Percentiles rank a stretch among this genome's conserved stretches.
phyloP scores from a whole-genome alignment of 2,113 vertebrate species.

The Excalfactoria chinensis region DNA sequence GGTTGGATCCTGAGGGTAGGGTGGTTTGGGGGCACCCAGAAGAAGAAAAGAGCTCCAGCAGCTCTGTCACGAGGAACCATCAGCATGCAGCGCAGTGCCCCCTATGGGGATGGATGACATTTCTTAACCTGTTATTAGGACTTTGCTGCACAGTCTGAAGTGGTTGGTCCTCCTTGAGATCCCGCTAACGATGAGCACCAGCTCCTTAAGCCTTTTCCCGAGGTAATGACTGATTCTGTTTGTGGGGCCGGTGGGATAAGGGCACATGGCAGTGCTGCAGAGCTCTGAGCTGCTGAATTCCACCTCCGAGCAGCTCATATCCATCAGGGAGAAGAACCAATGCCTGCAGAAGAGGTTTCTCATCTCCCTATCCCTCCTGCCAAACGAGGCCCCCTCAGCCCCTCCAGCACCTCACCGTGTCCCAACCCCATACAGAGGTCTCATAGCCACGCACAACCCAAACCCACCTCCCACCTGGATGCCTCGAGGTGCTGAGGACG shows the following conservation, averaged over 20 bases:
- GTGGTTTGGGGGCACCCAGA: no score
- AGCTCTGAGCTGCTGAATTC: not conserved
- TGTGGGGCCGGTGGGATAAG: not conserved
- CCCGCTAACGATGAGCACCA: no score
- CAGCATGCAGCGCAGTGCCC: no score
- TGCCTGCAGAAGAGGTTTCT: rapidly evolving
- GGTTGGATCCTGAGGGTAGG: no score
- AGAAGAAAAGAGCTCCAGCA: no score
- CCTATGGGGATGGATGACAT: no score
- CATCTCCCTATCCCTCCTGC: not conserved
- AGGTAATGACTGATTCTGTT: no score
- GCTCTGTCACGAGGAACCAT: no score
- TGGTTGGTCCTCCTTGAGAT: no score
- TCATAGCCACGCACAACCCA: not conserved
- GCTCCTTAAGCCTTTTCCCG: no score
- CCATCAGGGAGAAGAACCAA: not conserved
- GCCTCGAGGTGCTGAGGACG: not conserved
- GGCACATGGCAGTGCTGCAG: not conserved
- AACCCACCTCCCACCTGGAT: not conserved
- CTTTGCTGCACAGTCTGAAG: no score
- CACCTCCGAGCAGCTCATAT: rapidly evolving
- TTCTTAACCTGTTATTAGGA: no score
- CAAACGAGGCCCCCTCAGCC: not conserved
- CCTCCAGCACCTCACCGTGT: not conserved
- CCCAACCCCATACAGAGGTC: not conserved